These are phyloP conservation scores for Rhingia rostrata DNA, from an alignment of 2,888 invertebrate genomes.

Conservation along the genomic window DNA sequence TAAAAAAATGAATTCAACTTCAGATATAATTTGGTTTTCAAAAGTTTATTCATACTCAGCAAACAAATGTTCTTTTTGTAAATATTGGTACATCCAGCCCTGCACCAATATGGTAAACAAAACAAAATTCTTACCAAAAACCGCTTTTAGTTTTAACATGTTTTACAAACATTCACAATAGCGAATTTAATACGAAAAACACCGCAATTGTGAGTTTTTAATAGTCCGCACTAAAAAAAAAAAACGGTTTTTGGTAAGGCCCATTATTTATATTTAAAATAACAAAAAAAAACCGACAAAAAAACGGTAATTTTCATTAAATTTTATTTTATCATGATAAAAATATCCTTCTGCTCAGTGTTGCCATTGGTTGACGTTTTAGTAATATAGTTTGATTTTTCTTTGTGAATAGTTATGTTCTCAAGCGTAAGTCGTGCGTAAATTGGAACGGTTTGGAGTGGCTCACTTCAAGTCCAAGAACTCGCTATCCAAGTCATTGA, in stretches of 20 bases:
- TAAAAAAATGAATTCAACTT: not conserved
- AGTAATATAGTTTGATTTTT: constrained; percentile 28
- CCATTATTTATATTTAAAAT: no score
- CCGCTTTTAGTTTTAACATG: no score
- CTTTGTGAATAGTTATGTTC: constrained; percentile 23
- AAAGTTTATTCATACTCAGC: constrained; percentile 55
- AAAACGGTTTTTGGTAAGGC: no score
- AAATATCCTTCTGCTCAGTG: constrained; percentile 73
- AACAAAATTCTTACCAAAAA: constrained; percentile 1
- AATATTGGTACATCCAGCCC: constrained; percentile 69
- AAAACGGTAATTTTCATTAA: constrained; percentile 21
- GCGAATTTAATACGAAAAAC: no score
- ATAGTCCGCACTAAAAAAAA: no score
- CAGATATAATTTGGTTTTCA: not conserved
- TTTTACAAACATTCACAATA: no score
- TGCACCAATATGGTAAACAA: constrained; percentile 62
- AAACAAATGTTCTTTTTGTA: constrained; percentile 33
- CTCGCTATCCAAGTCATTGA: constrained; percentile 48
- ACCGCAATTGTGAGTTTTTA: no score
- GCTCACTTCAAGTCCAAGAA: constrained; percentile 61
- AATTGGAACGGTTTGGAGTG: constrained; percentile 11
- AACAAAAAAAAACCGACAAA: not conserved
- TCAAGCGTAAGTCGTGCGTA: constrained; percentile 33
- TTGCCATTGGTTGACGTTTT: constrained; percentile 41
- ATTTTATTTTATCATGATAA: constrained; percentile 63